phyloP scores from a whole-genome alignment of 2,888 invertebrate genomes.

The Luperina testacea region DNA sequence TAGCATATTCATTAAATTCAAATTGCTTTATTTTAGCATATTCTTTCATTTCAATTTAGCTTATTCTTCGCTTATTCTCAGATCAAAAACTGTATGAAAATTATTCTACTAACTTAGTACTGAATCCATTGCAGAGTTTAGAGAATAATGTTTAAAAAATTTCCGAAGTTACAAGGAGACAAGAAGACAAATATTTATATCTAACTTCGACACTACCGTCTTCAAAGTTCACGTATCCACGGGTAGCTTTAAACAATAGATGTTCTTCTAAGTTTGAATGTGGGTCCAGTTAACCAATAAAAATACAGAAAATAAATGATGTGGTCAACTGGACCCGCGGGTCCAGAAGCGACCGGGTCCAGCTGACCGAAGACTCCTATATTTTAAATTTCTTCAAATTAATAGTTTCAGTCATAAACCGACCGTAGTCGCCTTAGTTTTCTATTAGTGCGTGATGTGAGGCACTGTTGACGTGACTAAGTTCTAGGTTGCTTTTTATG shows the following conservation, averaged over 20 bases:
- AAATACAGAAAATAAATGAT: too few relatives aligned
- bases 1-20: too few relatives aligned
- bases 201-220: not conserved
- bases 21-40: not conserved
- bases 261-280: too few relatives aligned
- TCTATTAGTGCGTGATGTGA: slow-evolving; percentile 62
- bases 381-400: not conserved
- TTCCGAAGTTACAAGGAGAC: not conserved
- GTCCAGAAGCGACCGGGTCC: too few relatives aligned
- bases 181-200: not conserved
- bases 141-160: not conserved
- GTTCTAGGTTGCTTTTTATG: slow-evolving; percentile 69
- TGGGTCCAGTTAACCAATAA: too few relatives aligned
- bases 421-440: slow-evolving; percentile 38
- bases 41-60: too few relatives aligned
- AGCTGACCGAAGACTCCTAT: not conserved
- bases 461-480: slow-evolving; percentile 58
- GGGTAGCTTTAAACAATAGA: too few relatives aligned
- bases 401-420: slow-evolving; percentile 15
- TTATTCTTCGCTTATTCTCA: not conserved
- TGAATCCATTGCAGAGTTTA: not conserved
- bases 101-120: not conserved
- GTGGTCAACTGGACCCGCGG: too few relatives aligned
- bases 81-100: not conserved
- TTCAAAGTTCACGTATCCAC: not conserved